Conservation (phyloP, 2,113 vertebrate genomes). For the Myotis yumanensis region DNA sequence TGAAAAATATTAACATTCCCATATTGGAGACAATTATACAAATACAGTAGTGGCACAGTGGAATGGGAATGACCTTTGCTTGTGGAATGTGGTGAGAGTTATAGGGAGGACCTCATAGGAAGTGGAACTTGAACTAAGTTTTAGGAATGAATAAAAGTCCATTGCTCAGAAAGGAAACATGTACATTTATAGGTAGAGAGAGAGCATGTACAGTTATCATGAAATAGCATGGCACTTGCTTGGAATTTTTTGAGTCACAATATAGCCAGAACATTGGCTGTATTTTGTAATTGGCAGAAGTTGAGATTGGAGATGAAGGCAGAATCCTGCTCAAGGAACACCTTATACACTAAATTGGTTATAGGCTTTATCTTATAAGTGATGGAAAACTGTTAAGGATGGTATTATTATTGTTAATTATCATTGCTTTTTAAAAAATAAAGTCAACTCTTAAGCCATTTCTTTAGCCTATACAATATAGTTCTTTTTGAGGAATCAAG, state of each 20-base stretch:
- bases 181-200: background rate
- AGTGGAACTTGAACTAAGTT: background rate
- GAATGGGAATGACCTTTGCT: background rate
- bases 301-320: background rate
- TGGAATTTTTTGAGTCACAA: background rate
- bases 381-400: background rate
- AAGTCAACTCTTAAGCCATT: background rate
- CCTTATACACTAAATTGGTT: background rate
- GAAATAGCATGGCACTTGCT: background rate
- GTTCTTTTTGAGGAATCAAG: constrained; percentile 3
- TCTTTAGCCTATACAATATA: background rate
- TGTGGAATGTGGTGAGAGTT: background rate
- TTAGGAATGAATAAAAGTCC: constrained; percentile 1
- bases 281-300: background rate
- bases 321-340: background rate
- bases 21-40: background rate
- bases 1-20: background rate
- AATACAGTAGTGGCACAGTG: background rate
- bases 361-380: constrained; percentile 38
- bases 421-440: background rate
- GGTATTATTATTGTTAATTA: background rate
- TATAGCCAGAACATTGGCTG: background rate
- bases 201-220: background rate
- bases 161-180: background rate
- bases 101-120: background rate